Conservation (phyloP, 2,113 vertebrate genomes). For the Coreoperca whiteheadi region DNA sequence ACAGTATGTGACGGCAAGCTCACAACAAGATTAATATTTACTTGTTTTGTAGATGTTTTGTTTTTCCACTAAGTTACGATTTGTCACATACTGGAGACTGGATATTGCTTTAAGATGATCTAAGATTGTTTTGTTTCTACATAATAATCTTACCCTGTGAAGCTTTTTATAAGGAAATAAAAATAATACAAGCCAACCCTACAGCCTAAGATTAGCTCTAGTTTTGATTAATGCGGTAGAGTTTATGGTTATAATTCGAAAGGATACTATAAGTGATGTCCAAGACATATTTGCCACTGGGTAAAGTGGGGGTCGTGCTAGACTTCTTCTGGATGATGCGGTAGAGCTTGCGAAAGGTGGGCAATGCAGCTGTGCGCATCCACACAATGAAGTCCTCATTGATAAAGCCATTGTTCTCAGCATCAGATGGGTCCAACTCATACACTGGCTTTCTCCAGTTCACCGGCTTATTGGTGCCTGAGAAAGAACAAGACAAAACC, state of each 20-base stretch:
- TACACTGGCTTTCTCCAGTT: slow-evolving; percentile 94
- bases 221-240: background rate
- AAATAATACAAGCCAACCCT: background rate
- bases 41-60: background rate
- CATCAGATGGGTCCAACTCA: slow-evolving; percentile 84
- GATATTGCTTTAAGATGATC: background rate
- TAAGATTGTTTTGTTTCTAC: background rate
- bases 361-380: slow-evolving; percentile 98
- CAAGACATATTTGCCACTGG: slow-evolving; percentile 90
- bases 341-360: slow-evolving; percentile 97
- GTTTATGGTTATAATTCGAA: slow-evolving; percentile 54
- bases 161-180: background rate
- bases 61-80: background rate
- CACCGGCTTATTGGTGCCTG: slow-evolving; percentile 91
- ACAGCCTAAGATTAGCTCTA: background rate
- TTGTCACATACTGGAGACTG: background rate
- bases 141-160: background rate
- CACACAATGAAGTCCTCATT: slow-evolving; percentile 99
- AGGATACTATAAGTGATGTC: slow-evolving; percentile 97
- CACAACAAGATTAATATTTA: background rate
- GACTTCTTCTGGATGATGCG: slow-evolving; percentile 91
- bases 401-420: slow-evolving; percentile 95
- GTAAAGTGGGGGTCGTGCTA: slow-evolving; percentile 87
- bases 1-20: background rate
- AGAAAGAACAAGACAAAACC: slow-evolving; percentile 9